A percentile compares a stretch with the other conserved stretches of the same genome.
phyloP scores from a whole-genome alignment of 2,888 invertebrate genomes.

The Leptopterna dolabrata region DNA sequence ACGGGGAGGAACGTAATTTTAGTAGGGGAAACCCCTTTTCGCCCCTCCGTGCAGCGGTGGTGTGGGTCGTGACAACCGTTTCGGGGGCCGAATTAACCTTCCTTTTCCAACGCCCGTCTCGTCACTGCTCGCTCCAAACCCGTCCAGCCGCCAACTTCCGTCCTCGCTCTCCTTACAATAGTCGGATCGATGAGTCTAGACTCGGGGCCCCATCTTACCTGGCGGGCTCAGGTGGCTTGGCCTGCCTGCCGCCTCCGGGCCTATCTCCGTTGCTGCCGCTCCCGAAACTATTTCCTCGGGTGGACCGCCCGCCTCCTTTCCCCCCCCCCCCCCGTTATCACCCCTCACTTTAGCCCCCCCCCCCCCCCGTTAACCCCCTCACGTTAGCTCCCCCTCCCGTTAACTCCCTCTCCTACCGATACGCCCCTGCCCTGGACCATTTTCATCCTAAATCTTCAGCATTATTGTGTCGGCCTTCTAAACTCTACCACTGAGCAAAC shows the following conservation, averaged over 20 bases:
- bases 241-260: not conserved
- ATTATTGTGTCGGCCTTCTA: too few species aligned
- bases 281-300: not conserved
- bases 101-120: too few species aligned
- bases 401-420: too few species aligned
- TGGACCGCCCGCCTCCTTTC: not conserved
- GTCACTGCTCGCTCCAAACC: not conserved
- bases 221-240: slow-evolving; percentile 16
- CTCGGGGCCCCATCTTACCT: slow-evolving; percentile 22
- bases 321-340: too few species aligned
- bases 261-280: not conserved
- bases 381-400: too few species aligned
- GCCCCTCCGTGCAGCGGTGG: not conserved
- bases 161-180: slow-evolving; percentile 32
- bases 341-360: not conserved
- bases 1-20: too few species aligned
- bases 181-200: slow-evolving; percentile 44
- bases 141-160: not conserved
- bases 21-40: not conserved
- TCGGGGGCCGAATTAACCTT: not conserved
- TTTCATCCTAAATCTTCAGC: too few species aligned
- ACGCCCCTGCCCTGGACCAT: too few species aligned
- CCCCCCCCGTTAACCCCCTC: too few species aligned
- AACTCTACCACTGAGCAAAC: too few species aligned
- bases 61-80: too few species aligned